These are phyloP conservation scores for Artemisiospiza belli DNA, from an alignment of 2,113 vertebrate genomes.

Conservation along the genomic window DNA sequence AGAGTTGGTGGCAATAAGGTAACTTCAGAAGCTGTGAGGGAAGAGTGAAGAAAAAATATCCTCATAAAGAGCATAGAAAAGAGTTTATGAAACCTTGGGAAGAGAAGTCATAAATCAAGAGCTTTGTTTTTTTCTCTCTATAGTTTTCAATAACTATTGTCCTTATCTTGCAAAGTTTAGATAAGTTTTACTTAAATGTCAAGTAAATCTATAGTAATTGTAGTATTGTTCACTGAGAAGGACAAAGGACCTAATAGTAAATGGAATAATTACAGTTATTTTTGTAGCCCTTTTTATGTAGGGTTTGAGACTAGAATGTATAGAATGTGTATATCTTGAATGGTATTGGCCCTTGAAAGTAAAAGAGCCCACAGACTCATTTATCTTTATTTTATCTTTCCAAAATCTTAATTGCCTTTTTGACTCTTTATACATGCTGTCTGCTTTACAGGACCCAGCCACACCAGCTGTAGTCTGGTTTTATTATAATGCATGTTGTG, in stretches of 20 bases:
- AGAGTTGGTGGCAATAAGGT: neutral
- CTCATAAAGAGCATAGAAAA: neutral
- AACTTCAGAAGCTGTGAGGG: neutral
- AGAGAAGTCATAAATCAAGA: neutral
- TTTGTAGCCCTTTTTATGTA: neutral
- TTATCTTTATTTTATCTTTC: neutral
- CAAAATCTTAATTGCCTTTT: neutral
- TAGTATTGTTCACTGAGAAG: neutral
- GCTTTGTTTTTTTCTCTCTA: neutral
- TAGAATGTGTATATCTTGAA: neutral
- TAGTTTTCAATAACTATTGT: neutral
- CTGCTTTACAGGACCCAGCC: neutral
- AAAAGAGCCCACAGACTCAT: neutral
- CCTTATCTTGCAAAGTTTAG: neutral
- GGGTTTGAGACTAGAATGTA: neutral
- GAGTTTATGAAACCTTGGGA: neutral
- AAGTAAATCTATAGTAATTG: neutral
- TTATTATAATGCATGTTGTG: neutral
- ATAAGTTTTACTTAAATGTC: neutral
- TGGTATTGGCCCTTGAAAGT: neutral
- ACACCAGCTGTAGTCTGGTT: rapidly evolving
- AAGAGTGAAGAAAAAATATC: neutral
- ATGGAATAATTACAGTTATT: neutral
- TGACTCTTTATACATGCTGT: neutral
- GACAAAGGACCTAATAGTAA: neutral